Evolutionary conservation across 2,888 invertebrate species (phyloP).

Genomic region (Caenorhabditis japonica): DNA sequence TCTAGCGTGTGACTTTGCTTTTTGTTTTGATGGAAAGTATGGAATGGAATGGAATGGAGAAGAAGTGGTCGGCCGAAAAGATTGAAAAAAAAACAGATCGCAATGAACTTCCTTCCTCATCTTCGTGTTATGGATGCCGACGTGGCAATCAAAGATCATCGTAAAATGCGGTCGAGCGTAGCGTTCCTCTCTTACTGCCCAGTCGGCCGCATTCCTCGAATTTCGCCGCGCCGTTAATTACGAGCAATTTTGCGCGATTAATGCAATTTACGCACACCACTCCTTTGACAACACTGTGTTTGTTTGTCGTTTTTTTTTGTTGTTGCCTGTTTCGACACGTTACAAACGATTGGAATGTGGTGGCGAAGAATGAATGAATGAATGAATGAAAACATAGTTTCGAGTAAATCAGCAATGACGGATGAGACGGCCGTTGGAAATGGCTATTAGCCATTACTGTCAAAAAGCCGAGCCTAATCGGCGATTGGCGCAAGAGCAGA

Average conservation of each 20-base stretch:
- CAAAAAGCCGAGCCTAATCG: too few relatives aligned
- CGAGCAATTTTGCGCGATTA: slow-evolving; percentile 47
- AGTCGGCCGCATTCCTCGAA: slow-evolving; percentile 29
- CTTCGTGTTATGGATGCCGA: slow-evolving; percentile 1
- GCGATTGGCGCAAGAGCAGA: too few relatives aligned
- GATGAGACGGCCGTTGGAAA: too few relatives aligned
- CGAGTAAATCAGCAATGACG: too few relatives aligned
- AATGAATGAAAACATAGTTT: too few relatives aligned
- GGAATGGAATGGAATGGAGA: not conserved
- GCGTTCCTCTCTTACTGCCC: slow-evolving; percentile 11
- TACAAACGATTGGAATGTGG: not conserved
- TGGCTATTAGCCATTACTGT: too few relatives aligned
- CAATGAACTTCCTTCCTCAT: slow-evolving; percentile 22
- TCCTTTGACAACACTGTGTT: too few relatives aligned
- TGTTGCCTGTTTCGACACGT: too few relatives aligned
- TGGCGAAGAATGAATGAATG: too few relatives aligned
- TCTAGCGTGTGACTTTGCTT: slow-evolving; percentile 17
- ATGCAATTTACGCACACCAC: slow-evolving; percentile 29
- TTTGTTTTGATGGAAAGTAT: slow-evolving; percentile 10
- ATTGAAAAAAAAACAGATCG: not conserved
- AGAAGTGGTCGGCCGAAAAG: too few relatives aligned
- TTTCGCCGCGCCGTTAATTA: slow-evolving; percentile 36
- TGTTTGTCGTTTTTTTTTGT: not conserved
- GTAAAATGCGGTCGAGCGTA: slow-evolving; percentile 5
- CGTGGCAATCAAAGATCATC: slow-evolving; percentile 14